Evolutionary conservation across 2,797 vertebrate species (phyloP), one percentile per base, ranked within the genome.

Genomic region (Glyptemys insculpta): DNA sequence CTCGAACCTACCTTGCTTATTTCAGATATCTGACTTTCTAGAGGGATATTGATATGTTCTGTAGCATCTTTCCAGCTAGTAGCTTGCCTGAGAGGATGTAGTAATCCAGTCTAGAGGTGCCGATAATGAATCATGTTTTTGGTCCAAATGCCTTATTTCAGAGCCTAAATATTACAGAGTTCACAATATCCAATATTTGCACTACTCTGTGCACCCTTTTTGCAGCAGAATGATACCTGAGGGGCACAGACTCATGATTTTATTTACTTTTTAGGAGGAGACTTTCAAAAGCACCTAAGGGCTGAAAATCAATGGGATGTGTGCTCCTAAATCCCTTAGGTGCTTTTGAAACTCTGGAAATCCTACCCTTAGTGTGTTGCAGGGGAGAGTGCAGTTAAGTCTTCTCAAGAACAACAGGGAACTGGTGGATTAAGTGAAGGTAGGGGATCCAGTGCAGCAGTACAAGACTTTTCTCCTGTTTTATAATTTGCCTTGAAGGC

Each of bases 171-270:
- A 34, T 74, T 86, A 29, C 78, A 74, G 4, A 88, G 52, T 1
- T 27, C 9, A 7, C 4, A n/a, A 12, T n/a, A 0, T 4, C 85
- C 12, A 0, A 0, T 65, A 84, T 52, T 81, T 8, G 91, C 14
- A 79, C 15, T 68, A 2, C 0, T 15, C 1, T 0, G 65, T 31
- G 5, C 49, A 27, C 10, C 44, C 2, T 47, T 95, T 84, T 14
- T 44, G 15, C 31, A 81, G 4, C 8, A 56, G 41, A 65, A 65
- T 2, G 29, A 25, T 52, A 82, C 57, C 83, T 68, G 29, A 29
- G 29, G 62, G 3, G 5, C 29, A 1, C 0, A 12, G n/a, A n/a
- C 19, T 68, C n/a, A 68, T 41, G 19, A 37, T 68, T 12, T 68
- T 21, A 23, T 68, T 84, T 57, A 41, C 8, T 29, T 8, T 81